A percentile compares a stretch with the other conserved stretches of the same genome.
Conservation (phyloP, 2,888 invertebrate genomes). For the Malthinus seriepunctatus region DNA sequence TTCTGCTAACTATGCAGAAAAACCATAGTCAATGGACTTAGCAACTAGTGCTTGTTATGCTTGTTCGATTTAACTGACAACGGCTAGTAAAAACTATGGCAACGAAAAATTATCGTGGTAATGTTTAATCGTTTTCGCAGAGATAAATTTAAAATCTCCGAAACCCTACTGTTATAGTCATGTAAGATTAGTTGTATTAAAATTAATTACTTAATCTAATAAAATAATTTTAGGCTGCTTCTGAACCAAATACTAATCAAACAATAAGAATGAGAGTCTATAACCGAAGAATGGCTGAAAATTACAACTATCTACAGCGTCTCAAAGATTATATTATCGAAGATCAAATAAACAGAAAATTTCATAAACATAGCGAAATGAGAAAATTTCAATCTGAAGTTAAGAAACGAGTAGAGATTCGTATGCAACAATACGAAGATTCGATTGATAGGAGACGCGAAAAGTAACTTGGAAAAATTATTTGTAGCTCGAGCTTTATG, state of each 20-base stretch:
- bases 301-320: conserved; percentile 10
- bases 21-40: too few relatives aligned
- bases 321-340: too few relatives aligned
- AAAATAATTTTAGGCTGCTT: conserved; percentile 34
- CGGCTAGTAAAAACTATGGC: too few relatives aligned
- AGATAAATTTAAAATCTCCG: conserved; percentile 35
- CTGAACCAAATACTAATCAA: conserved; percentile 43
- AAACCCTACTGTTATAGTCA: conserved; percentile 37
- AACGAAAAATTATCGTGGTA: too few relatives aligned
- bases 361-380: conserved; percentile 41
- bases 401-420: conserved; percentile 42
- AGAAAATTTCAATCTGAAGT: conserved; percentile 40
- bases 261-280: conserved; percentile 40
- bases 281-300: conserved; percentile 36
- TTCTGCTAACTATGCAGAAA: too few relatives aligned
- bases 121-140: conserved; percentile 14
- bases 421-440: conserved; percentile 44
- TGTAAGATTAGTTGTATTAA: conserved; percentile 33
- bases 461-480: conserved; percentile 34
- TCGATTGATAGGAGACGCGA: conserved; percentile 52
- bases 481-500: neutral
- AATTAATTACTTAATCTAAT: neutral
- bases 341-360: conserved; percentile 37
- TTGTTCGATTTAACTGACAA: too few relatives aligned
- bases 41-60: too few relatives aligned